phyloP scores from a whole-genome alignment of 1,140 invertebrate species.

The Drosophila arizonae region DNA sequence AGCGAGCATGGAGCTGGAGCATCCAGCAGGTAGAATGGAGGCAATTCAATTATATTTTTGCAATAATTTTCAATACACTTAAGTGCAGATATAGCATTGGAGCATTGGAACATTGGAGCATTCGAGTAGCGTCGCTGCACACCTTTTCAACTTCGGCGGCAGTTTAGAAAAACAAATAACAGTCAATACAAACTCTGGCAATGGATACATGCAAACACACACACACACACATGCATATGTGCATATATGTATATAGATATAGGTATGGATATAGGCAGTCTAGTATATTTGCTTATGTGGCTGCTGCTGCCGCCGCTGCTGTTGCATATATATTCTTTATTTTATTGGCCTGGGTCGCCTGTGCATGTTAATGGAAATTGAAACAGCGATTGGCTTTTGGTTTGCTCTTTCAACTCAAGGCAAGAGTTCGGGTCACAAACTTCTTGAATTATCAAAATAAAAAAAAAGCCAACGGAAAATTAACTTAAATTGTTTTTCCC shows the following conservation, averaged over 20 bases:
- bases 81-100: conserved; percentile 64
- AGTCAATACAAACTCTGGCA: conserved; percentile 54
- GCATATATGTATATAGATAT: no score
- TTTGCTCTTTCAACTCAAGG: conserved; percentile 44
- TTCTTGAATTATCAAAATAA: conserved; percentile 68
- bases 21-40: conserved; percentile 37
- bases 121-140: background rate
- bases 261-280: conserved; percentile 2
- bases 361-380: conserved; percentile 77
- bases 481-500: conserved; percentile 63
- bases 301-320: conserved; percentile 45
- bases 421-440: conserved; percentile 36
- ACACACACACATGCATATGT: background rate
- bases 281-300: conserved; percentile 61
- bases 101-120: no score
- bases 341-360: conserved; percentile 59
- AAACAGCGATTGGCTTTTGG: conserved; percentile 56
- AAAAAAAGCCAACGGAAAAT: conserved; percentile 56
- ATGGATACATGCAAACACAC: background rate
- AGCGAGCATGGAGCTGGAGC: conserved; percentile 1
- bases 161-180: conserved; percentile 79
- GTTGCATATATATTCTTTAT: conserved; percentile 70
- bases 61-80: conserved; percentile 82
- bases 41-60: conserved; percentile 81
- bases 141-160: conserved; percentile 58